phyloP scores from a whole-genome alignment of 2,113 vertebrate genomes.

The Neoarius graeffei region DNA sequence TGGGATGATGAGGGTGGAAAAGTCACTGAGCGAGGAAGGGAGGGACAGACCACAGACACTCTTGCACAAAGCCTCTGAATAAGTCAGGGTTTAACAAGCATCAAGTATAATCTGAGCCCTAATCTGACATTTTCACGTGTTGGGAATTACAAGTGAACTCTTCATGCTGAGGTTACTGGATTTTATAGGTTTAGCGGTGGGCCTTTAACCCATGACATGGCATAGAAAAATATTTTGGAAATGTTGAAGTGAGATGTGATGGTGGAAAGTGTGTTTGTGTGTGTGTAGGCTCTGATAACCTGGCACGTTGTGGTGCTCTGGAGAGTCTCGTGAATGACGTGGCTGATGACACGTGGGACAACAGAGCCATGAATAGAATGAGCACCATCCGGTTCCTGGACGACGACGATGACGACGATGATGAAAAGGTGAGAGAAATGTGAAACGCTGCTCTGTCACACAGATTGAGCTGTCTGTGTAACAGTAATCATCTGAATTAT shows the following conservation, averaged over 20 bases:
- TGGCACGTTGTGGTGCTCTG: constrained; percentile 87
- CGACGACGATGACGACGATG: constrained; percentile 88
- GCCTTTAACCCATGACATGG: neutral
- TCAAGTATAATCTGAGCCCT: constrained; percentile 70
- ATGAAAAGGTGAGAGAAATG: constrained; percentile 77
- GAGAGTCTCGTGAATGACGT: constrained; percentile 87
- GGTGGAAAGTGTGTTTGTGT: constrained; percentile 15
- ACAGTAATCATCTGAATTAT: too few relatives aligned
- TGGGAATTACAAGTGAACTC: constrained; percentile 10
- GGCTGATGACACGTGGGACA: constrained; percentile 89
- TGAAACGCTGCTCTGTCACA: too few relatives aligned
- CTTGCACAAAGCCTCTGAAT: constrained; percentile 65
- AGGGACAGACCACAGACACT: constrained; percentile 54
- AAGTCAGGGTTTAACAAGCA: constrained; percentile 66
- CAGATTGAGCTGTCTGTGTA: too few relatives aligned
- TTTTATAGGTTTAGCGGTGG: neutral
- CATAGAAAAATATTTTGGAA: neutral
- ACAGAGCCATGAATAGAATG: constrained; percentile 81
- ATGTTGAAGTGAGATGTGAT: neutral
- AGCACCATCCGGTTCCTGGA: constrained; percentile 95
- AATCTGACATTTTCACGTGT: constrained; percentile 42
- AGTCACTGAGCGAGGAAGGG: constrained; percentile 46
- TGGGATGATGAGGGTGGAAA: constrained; percentile 44
- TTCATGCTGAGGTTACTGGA: neutral
- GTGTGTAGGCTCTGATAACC: constrained; percentile 77